A percentile compares a stretch with the other conserved stretches of the same genome.
Evolutionary conservation across 2,113 vertebrate species (phyloP).

Genomic region (Xiphias gladius): DNA sequence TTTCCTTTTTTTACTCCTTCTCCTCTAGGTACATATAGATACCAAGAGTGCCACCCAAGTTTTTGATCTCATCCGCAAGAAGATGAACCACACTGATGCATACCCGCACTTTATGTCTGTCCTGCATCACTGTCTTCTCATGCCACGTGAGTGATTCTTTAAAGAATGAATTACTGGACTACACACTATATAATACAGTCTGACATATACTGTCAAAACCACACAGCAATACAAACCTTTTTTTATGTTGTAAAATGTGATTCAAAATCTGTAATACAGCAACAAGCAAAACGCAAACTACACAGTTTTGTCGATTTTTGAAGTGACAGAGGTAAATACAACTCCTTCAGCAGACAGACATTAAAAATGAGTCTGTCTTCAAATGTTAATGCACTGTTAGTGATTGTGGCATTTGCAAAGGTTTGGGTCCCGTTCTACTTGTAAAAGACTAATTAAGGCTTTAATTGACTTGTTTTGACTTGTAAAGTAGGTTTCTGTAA

Average conservation of each 20-base stretch:
- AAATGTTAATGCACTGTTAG: background rate
- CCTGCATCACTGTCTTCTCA: conserved; percentile 98
- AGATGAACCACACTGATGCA: conserved; percentile 95
- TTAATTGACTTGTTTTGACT: background rate
- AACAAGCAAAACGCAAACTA: background rate
- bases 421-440: background rate
- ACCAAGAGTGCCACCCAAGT: conserved; percentile 98
- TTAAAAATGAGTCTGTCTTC: no score
- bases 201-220: background rate
- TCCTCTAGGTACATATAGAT: conserved; percentile 93
- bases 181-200: background rate
- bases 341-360: background rate
- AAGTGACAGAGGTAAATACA: no score
- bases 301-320: background rate
- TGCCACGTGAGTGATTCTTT: conserved; percentile 92
- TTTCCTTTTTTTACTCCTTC: background rate
- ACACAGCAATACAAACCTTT: background rate
- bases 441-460: background rate
- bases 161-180: background rate
- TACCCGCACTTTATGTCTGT: conserved; percentile 99
- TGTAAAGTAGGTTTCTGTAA: background rate
- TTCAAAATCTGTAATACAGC: background rate
- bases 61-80: conserved; percentile 96
- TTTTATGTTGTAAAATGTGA: background rate
- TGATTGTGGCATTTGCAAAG: background rate